Evolutionary conservation across 2,888 invertebrate genomes (phyloP), one percentile per base, ranked within the genome.

Genomic region (Liodrosophila aerea): DNA sequence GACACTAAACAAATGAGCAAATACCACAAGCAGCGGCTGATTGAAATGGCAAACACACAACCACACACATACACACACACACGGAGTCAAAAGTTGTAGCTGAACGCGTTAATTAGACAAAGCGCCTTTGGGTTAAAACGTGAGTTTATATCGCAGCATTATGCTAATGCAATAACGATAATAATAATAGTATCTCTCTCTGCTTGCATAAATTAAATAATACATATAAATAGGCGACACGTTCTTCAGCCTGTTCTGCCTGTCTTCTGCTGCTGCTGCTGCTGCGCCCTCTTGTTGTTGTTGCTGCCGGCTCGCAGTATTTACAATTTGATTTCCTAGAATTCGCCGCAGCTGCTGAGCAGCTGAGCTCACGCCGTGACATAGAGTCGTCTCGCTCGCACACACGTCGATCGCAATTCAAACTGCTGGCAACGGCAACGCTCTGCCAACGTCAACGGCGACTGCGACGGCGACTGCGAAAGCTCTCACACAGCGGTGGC

Each of bases 101-200:
- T 43, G 83, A 76, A 49, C 83, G 76, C 83, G 76, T 76, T 76
- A 82, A 76, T 76, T 76, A 82, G 73, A 75, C 22, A 73, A 63
- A 73, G 27, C 41, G 64, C 52, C 64, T 62, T 64, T 62, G 45
- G 31, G 29, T 36, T 39, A 36, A 75, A 82, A 78, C 76, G 81
- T 76, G 82, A 71, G 52, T 29, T 12, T 12, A 11, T 52, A 37
- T 45, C 39, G 37, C 52, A 46, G 59, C 73, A 50, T 73, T 78
- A 75, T 80, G 68, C 49, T 65, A 64, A 83, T 77, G 76, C 76
- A n/a, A n/a, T n/a, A n/a, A n/a, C n/a, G n/a, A n/a, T n/a, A n/a
- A n/a, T n/a, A n/a, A n/a, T n/a, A n/a, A n/a, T n/a, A n/a, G n/a
- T n/a, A n/a, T 69, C 37, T 72, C 59, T 5, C 59, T 58, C 43